Evolutionary conservation across 1,140 invertebrate species (phyloP).

Genomic region (Bombus impatiens): DNA sequence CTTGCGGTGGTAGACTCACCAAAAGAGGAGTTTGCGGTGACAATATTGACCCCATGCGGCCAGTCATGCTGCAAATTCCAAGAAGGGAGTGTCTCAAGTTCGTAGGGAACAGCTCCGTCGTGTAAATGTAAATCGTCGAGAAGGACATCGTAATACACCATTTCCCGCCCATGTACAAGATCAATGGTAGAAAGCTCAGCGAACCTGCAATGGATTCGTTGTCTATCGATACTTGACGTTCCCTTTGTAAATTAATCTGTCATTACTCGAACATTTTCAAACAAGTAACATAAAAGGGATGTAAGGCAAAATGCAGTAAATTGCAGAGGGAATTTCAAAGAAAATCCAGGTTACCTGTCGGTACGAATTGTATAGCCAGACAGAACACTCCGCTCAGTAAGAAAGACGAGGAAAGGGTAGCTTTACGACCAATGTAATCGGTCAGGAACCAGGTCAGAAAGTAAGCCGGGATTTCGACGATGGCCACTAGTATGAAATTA

Average conservation of each 20-base stretch:
- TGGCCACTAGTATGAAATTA: constrained; percentile 88
- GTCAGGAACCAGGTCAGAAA: constrained; percentile 85
- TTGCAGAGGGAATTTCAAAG: not conserved
- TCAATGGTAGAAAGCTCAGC: constrained; percentile 77
- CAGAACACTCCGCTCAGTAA: constrained; percentile 84
- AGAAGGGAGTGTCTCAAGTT: constrained; percentile 85
- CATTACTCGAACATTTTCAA: not conserved
- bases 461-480: constrained; percentile 89
- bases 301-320: not conserved
- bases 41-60: constrained; percentile 86
- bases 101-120: constrained; percentile 89
- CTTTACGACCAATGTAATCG: constrained; percentile 85
- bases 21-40: constrained; percentile 87
- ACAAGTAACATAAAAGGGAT: not conserved
- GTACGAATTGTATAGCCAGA: constrained; percentile 72
- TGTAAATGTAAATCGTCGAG: constrained; percentile 87
- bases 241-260: not conserved
- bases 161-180: constrained; percentile 88
- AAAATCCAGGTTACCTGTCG: constrained; percentile 65
- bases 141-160: constrained; percentile 88
- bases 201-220: constrained; percentile 56
- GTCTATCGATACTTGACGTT: not conserved
- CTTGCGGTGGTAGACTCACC: constrained; percentile 77
- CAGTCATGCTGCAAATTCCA: constrained; percentile 88
- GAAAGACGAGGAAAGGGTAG: constrained; percentile 84